Percentiles rank a stretch among this genome's conserved stretches.
Evolutionary conservation across 1,140 invertebrate species (phyloP).

Genomic region (Teleogryllus occipitalis): DNA sequence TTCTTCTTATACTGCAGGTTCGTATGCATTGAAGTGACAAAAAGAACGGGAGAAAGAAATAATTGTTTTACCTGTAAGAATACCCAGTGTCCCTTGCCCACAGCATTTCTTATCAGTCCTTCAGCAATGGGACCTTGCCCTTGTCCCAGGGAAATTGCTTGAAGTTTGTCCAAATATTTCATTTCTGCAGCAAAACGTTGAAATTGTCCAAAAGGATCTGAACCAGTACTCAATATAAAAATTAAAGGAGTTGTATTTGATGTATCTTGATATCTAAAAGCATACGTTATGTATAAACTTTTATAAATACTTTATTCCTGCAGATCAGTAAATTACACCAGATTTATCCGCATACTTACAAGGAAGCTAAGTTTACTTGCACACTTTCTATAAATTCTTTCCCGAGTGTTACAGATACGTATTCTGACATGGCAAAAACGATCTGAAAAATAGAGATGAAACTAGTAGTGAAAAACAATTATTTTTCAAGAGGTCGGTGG

Average conservation of each 20-base stretch:
- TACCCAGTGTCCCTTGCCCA: constrained; percentile 68
- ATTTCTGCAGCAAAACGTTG: constrained; percentile 71
- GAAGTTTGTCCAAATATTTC: constrained; percentile 63
- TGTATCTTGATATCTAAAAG: constrained; percentile 58
- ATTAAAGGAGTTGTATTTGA: constrained; percentile 66
- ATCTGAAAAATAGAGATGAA: constrained; percentile 37
- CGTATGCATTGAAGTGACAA: no score
- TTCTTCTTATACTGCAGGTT: no score
- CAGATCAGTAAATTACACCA: neutral
- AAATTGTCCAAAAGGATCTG: constrained; percentile 77
- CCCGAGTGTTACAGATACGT: constrained; percentile 66
- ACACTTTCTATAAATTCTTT: constrained; percentile 69
- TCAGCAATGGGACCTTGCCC: constrained; percentile 81
- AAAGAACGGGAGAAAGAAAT: neutral
- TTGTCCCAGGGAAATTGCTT: constrained; percentile 82
- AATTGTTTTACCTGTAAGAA: constrained; percentile 53
- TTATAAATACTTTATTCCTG: no score
- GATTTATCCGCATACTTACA: constrained; percentile 46
- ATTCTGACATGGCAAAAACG: constrained; percentile 68
- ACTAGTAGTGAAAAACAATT: neutral
- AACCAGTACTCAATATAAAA: constrained; percentile 84
- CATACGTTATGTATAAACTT: no score
- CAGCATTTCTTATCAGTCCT: constrained; percentile 64
- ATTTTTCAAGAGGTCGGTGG: no score
- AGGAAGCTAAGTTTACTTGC: constrained; percentile 52